Evolutionary conservation across 2,113 vertebrate species (phyloP).

Genomic region (Colossoma macropomum): DNA sequence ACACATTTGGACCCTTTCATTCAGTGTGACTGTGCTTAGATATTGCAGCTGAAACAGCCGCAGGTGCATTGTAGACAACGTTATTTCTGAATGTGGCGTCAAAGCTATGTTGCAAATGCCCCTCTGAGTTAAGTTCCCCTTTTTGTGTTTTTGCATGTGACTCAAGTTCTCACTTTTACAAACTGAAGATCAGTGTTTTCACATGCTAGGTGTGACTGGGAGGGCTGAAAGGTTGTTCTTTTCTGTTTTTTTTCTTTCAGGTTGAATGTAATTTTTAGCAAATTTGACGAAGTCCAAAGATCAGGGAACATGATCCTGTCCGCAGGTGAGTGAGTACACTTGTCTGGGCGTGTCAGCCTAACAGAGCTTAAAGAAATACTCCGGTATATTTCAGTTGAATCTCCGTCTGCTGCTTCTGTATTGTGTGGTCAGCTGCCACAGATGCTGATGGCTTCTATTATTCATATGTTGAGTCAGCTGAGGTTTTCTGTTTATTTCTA

Average conservation of each 20-base stretch:
- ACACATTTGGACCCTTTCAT: neutral
- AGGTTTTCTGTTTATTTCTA: too few species aligned
- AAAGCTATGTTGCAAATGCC: neutral
- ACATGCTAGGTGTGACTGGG: neutral
- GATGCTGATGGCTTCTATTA: neutral
- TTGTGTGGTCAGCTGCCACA: neutral
- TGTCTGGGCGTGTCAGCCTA: neutral
- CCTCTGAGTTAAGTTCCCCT: conserved; percentile 16
- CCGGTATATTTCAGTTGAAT: neutral
- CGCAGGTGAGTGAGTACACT: conserved; percentile 81
- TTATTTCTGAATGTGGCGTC: conserved; percentile 3
- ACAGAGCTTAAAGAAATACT: neutral
- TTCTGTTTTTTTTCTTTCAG: conserved; percentile 67
- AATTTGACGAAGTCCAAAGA: conserved; percentile 95
- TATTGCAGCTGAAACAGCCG: neutral
- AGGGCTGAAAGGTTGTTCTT: neutral
- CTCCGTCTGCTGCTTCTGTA: neutral
- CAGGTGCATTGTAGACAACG: neutral
- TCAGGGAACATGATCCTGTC: conserved; percentile 94
- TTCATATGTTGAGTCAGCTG: too few species aligned
- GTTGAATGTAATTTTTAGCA: conserved; percentile 96
- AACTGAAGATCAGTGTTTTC: neutral
- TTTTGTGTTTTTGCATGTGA: conserved; percentile 23
- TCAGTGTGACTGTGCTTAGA: neutral
- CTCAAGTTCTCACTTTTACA: conserved; percentile 23